Evolutionary conservation across 2,113 vertebrate genomes (phyloP), one percentile per base, ranked within the genome.

Genomic region (Epinephelus moara): DNA sequence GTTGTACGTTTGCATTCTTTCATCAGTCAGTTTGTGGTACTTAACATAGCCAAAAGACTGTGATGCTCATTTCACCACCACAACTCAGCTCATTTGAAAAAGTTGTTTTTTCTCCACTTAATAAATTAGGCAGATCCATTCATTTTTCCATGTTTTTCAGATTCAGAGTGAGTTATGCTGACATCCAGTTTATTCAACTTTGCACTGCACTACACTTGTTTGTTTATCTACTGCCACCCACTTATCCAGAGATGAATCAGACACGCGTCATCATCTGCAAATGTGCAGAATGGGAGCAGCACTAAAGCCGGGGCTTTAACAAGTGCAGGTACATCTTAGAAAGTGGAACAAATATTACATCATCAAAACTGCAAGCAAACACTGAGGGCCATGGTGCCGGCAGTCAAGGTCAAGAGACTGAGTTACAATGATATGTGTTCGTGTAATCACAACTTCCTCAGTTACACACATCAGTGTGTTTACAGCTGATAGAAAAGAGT

Each of bases 241-340:
- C 70, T 60, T 52, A 53, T 62, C 18, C 25, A 30, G 47, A 30
- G 49, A 30, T 75, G 55, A 62, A 55, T 70, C 66, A 37, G 64
- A 55, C 23, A 62, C 25, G 6, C 1, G 15, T 56, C 56, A 55
- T 55, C n/a, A 21, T 47, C 52, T 23, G 12, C 53, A 55, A 9
- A n/a, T 37, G 1, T 71, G 21, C 61, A 47, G 45, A 64, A 33
- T 12, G 42, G 42, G 27, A 59, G 25, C 52, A 23, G 13, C 49
- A 37, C 15, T 15, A 6, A 55, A 15, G 27, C 6, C 1, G 19
- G 25, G 8, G n/a, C 33, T 42, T 70, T 27, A 50, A 37, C 42
- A 25, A 37, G 27, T 5, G 45, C 64, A 69, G 17, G 30, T 30
- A 2, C 14, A 37, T 37, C 21, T 66, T 37, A 25, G 59, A 72